Evolutionary conservation across 2,113 vertebrate genomes (phyloP).

Genomic region (Percopsis transmontana): DNA sequence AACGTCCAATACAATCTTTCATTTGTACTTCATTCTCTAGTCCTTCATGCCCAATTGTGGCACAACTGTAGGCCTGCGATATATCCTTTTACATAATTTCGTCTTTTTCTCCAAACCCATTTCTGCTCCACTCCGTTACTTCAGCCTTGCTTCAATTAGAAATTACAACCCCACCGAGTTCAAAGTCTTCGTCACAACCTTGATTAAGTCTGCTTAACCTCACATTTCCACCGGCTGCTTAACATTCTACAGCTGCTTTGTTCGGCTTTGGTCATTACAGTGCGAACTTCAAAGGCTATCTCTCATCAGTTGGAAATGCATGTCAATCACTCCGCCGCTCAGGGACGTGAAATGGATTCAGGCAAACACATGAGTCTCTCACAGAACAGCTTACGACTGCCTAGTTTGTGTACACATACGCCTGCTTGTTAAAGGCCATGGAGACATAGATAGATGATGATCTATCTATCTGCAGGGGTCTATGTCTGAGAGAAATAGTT

Average conservation of each 20-base stretch:
- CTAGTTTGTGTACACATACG: too few species aligned
- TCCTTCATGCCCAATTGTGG: slow-evolving; percentile 21
- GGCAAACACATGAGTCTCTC: slow-evolving; percentile 48
- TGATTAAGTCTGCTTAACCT: slow-evolving; percentile 79
- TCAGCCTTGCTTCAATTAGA: slow-evolving; percentile 72
- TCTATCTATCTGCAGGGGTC: too few species aligned
- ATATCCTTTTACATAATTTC: background rate
- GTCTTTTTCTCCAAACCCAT: too few species aligned
- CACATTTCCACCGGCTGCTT: slow-evolving; percentile 74
- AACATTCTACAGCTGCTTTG: slow-evolving; percentile 83
- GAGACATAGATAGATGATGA: too few species aligned
- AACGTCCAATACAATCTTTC: too few species aligned
- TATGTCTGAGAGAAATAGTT: too few species aligned
- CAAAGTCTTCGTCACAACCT: slow-evolving; percentile 78
- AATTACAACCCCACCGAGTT: slow-evolving; percentile 75
- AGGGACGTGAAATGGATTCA: slow-evolving; percentile 61
- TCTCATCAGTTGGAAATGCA: slow-evolving; percentile 78
- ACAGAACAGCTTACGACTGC: too few species aligned
- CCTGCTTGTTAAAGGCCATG: too few species aligned
- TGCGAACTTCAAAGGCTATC: slow-evolving; percentile 81
- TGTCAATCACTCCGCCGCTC: slow-evolving; percentile 73
- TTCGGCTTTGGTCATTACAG: slow-evolving; percentile 82
- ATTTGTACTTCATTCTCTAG: too few species aligned
- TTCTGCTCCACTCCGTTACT: slow-evolving; percentile 76
- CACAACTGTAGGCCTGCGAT: slow-evolving; percentile 37